Percentiles rank a stretch among this genome's conserved stretches.
Conservation (phyloP, 2,797 vertebrate species). For the Myotis findleyi region DNA sequence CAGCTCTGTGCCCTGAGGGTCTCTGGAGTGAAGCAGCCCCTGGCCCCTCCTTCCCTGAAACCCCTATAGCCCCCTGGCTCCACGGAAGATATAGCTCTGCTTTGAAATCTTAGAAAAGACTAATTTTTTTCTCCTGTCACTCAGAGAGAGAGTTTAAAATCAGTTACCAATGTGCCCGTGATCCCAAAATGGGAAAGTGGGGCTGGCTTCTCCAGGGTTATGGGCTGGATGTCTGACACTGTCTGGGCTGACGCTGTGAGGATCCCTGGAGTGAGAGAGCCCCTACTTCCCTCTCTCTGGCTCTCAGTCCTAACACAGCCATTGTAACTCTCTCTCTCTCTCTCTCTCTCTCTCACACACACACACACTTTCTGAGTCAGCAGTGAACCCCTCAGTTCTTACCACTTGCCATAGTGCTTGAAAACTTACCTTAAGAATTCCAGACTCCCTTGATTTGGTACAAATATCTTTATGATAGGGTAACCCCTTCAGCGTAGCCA, state of each 20-base stretch:
- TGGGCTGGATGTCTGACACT: neutral
- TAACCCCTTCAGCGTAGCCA: neutral
- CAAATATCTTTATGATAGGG: neutral
- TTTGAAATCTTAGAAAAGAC: conserved; percentile 63
- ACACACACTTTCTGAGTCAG: neutral
- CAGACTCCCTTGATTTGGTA: neutral
- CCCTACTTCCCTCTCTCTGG: neutral
- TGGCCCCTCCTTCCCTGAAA: neutral
- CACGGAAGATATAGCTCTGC: conserved; percentile 27
- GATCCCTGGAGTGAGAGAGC: neutral
- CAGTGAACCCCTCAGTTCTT: neutral
- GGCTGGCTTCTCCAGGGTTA: neutral
- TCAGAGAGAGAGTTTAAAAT: conserved; percentile 72
- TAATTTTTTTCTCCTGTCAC: conserved; percentile 57
- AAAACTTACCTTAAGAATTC: neutral
- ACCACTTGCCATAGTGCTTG: neutral
- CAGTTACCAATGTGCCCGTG: conserved; percentile 58
- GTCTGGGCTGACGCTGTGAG: neutral
- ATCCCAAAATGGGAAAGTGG: neutral
- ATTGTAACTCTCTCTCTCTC: neutral
- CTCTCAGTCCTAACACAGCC: conserved; percentile 6
- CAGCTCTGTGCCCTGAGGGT: neutral
- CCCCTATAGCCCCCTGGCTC: neutral
- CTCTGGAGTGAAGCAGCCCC: neutral
- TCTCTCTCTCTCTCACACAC: neutral